Conservation (phyloP, 2,888 invertebrate species). For the Aphrophora alni region DNA sequence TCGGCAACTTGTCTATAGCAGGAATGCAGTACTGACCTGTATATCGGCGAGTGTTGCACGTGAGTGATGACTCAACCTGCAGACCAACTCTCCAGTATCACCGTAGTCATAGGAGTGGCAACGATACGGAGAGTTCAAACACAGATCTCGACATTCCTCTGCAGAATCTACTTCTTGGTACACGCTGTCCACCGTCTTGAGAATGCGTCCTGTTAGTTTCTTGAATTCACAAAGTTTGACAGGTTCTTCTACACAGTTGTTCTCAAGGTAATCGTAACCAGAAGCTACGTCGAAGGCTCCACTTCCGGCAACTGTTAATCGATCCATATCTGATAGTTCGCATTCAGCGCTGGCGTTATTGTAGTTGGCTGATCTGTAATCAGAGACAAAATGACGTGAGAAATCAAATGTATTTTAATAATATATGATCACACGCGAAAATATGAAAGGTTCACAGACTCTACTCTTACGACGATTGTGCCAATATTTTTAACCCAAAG, state of each 20-base stretch:
- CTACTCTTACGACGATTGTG: too few species aligned
- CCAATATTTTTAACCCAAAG: too few species aligned
- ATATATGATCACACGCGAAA: too few species aligned
- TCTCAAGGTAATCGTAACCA: conserved; percentile 83
- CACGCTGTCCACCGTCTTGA: conserved; percentile 93
- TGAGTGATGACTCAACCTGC: conserved; percentile 90
- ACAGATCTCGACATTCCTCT: conserved; percentile 88
- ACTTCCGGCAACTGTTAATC: conserved; percentile 84
- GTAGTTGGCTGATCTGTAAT: conserved; percentile 86
- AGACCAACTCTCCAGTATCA: conserved; percentile 92
- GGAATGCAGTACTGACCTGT: too few species aligned
- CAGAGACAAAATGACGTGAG: too few species aligned
- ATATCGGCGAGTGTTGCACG: conserved; percentile 87
- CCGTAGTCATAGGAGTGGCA: conserved; percentile 95
- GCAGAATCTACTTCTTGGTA: conserved; percentile 89
- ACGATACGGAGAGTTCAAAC: conserved; percentile 86
- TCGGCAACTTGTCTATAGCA: too few species aligned
- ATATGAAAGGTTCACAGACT: too few species aligned
- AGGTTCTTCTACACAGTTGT: conserved; percentile 93
- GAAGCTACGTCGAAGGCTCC: conserved; percentile 73
- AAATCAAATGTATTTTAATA: too few species aligned
- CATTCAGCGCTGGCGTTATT: conserved; percentile 85
- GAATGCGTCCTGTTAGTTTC: conserved; percentile 83
- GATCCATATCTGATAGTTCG: conserved; percentile 89
- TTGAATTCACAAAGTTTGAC: conserved; percentile 94